Evolutionary conservation across 2,113 vertebrate genomes (phyloP), one percentile per base, ranked within the genome.

Genomic region (Bombycilla garrulus): DNA sequence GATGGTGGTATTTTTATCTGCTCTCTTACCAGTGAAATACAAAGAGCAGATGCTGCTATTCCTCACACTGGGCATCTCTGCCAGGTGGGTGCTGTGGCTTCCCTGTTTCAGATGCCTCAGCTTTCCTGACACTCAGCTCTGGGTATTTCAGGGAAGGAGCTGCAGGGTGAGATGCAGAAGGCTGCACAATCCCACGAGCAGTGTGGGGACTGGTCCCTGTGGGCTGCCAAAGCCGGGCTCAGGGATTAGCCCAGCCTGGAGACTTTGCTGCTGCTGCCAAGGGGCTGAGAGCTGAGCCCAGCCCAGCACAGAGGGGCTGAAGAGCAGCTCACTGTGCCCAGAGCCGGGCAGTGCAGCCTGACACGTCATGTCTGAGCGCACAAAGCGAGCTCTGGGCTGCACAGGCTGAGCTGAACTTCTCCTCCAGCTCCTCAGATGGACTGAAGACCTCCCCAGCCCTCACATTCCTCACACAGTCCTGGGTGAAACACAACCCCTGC

Each of bases 1-100:
- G 81, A 91, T 93, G 93, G 96, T 72, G 56, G 23, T 77, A 92
- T 89, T 96, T 96, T 96, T 89, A 96, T 83, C 92, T 57, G 11
- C 51, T 88, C 62, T 64, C 29, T 58, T 51, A 87, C 64, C 77
- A 88, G 53, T 5, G 44, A 85, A 82, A 94, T 79, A 91, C 78
- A 86, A 94, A 90, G 69, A 71, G 77, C 82, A 90, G 95, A 93
- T 84, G 81, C 51, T 84, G 47, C 79, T 65, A 2, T 40, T 95
- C 76, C 79, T 84, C 76, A 50, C 0, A 0, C 25, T 42, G 73
- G 38, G 33, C 51, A 42, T 72, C 72, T 90, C 71, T 87, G 57
- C 72, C 94, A 92, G 60, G 62, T 47, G 54, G 15, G 73, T 71
- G 58, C 58, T 51, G 60, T 25, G 51, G 47, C 28, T 38, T 93